Conservation (phyloP, 37 sponge, comb jelly and placozoan genomes). For the Chondrosia reniformis region DNA sequence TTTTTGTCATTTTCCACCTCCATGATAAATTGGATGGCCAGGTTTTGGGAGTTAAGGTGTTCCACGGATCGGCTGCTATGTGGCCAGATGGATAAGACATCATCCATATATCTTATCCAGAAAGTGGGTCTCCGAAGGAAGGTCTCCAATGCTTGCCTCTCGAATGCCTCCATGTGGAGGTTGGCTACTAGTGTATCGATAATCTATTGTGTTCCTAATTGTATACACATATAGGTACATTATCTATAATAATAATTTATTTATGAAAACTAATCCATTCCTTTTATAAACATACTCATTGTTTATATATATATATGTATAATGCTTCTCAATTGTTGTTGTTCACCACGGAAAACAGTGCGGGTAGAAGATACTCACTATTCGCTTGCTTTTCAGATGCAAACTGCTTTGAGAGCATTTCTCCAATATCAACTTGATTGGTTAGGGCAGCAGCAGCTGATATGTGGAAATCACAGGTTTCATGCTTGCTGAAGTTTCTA, state of each 20-base stretch:
- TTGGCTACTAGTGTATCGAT: no score
- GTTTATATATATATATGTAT: no score
- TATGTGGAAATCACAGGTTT: conserved; percentile 23
- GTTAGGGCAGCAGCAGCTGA: conserved; percentile 19
- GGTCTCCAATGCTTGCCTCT: background rate
- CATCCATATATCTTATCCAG: background rate
- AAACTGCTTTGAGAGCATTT: no score
- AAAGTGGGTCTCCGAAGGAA: background rate
- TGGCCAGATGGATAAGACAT: background rate
- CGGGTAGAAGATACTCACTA: conserved; percentile 1
- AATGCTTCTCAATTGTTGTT: no score
- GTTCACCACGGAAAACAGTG: conserved; percentile 18
- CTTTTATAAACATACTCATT: no score
- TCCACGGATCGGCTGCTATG: background rate
- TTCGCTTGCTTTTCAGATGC: conserved; percentile 27
- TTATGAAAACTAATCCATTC: no score
- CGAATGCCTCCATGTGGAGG: background rate
- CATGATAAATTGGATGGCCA: background rate
- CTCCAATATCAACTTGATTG: conserved; percentile 31
- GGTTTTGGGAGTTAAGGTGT: background rate
- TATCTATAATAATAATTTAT: no score
- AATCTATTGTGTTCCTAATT: no score
- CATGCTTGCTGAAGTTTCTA: conserved; percentile 37
- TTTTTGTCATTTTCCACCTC: background rate
- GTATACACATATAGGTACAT: no score